Conservation (phyloP, 2,888 invertebrate genomes). For the Hylaea fasciaria region DNA sequence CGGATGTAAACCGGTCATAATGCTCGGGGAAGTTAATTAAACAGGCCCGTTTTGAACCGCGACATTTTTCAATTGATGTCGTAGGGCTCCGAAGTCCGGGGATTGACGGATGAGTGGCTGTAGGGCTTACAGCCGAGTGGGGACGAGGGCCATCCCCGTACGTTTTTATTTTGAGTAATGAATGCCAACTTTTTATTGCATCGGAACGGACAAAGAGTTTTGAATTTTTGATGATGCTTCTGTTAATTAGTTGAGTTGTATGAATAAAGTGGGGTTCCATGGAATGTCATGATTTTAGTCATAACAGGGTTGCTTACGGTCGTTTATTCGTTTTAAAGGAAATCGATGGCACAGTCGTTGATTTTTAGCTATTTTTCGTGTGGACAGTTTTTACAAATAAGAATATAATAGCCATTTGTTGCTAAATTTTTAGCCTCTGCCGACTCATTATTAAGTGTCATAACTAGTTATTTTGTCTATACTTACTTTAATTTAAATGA, state of each 20-base stretch:
- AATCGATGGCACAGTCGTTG: too few relatives aligned
- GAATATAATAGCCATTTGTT: too few relatives aligned
- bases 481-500: too few relatives aligned
- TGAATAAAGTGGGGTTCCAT: conserved; percentile 31
- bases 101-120: conserved; percentile 45
- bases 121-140: conserved; percentile 14
- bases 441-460: too few relatives aligned
- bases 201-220: conserved; percentile 27
- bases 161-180: conserved; percentile 33
- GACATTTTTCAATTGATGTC: conserved; percentile 69
- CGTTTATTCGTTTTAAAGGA: background rate
- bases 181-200: conserved; percentile 36
- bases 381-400: too few relatives aligned
- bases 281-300: conserved; percentile 7
- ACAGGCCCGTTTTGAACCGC: conserved; percentile 62
- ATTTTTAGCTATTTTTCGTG: too few relatives aligned
- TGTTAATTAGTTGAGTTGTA: conserved; percentile 30
- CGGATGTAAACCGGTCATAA: conserved; percentile 71
- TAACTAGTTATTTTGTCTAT: too few relatives aligned
- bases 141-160: conserved; percentile 24
- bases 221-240: conserved; percentile 35
- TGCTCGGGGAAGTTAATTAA: conserved; percentile 75
- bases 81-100: conserved; percentile 32
- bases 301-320: conserved; percentile 3
- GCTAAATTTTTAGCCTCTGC: too few relatives aligned